These are phyloP conservation scores for Xanthorhoe designata DNA, from an alignment of 2,888 invertebrate genomes.

Conservation along the genomic window DNA sequence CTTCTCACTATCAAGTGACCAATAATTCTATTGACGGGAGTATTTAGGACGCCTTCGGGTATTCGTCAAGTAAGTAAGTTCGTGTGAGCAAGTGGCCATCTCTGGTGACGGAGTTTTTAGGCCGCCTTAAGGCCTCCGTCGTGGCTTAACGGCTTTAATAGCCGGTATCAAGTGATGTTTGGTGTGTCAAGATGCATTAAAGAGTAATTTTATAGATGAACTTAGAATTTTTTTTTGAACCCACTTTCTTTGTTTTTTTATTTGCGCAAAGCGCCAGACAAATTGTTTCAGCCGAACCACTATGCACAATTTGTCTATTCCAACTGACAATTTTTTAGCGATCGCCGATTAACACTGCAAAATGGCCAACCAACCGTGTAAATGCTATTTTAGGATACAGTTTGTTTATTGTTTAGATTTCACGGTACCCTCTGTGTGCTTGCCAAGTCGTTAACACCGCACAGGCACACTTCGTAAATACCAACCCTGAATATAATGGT, in stretches of 20 bases:
- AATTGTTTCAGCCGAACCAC: background rate
- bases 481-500: constrained; percentile 47
- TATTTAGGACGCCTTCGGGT: too few relatives aligned
- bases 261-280: background rate
- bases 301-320: background rate
- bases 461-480: constrained; percentile 73
- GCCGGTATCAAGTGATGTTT: too few relatives aligned
- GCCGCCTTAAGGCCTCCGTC: too few relatives aligned
- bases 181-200: too few relatives aligned
- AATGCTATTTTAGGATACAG: constrained; percentile 66
- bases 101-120: too few relatives aligned
- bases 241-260: background rate
- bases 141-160: too few relatives aligned
- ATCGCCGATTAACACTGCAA: constrained; percentile 14
- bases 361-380: constrained; percentile 48
- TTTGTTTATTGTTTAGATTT: constrained; percentile 75
- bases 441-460: constrained; percentile 78
- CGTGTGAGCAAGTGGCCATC: too few relatives aligned
- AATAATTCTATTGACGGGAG: too few relatives aligned
- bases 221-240: too few relatives aligned
- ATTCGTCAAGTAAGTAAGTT: too few relatives aligned
- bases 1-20: too few relatives aligned
- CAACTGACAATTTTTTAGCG: constrained; percentile 2
- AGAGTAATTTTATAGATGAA: too few relatives aligned
- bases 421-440: constrained; percentile 55